Evolutionary conservation across 2,888 invertebrate species (phyloP), one percentile per base, ranked within the genome.

Genomic region (Caenorhabditis imperialis): DNA sequence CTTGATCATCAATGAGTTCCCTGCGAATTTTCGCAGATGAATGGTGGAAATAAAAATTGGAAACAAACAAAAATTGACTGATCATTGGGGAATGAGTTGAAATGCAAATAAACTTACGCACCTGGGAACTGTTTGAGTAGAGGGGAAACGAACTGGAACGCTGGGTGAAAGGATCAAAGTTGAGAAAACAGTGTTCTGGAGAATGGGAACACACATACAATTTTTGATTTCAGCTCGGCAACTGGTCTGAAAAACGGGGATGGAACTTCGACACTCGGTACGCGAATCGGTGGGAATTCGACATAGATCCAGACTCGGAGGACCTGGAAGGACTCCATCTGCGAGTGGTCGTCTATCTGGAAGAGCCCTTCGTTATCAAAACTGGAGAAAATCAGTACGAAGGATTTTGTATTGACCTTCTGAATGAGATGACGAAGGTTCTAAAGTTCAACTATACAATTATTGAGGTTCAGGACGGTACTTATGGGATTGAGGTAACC

Each of bases 341-440:
- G 12, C 53, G 85, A 20, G 81, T 86, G 18, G 86, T 86, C 16
- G 86, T 86, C 14, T 86, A 86, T 62, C 57, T 84, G 54, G 81
- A 83, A 62, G 81, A 83, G 47, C 84, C 83, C 27, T 84, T 84
- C 45, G 83, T 83, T 12, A 84, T 81, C 63, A 79, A 77, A 45
- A 75, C 57, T 2, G 74, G 72, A 27, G 74, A 80, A 18, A 16
- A 89, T 93, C 84, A 93, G 92, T 95, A 92, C 86, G 94, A 95
- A 89, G 95, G 95, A 6, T 96, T 93, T 87, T 94, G 93, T 27
- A 93, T 96, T 57, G 96, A 96, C 88, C 90, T 96, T 20, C 93
- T 96, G 60, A 91, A 93, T 35, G 93, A 94, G 88, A 90, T 96
- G 45, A 91, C 94, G 12, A 91, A 92, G 86, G 62, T 92, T 86